Evolutionary conservation across 2,797 vertebrate genomes (phyloP), one percentile per base, ranked within the genome.

Genomic region (Amblyopsis hoosieri): DNA sequence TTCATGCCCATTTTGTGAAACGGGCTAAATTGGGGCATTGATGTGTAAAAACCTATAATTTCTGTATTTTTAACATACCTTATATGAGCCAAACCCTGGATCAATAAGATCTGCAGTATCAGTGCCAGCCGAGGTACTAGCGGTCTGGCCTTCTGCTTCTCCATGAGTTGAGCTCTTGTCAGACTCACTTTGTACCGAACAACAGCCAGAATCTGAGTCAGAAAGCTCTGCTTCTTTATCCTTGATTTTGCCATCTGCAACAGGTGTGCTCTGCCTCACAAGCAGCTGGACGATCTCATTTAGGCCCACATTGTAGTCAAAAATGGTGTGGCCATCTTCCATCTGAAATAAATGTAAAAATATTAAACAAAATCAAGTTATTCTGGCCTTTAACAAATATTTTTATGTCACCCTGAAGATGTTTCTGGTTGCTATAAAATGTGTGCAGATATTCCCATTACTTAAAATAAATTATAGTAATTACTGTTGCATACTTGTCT

Each of bases 241-340:
- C 85, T 93, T 95, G 65, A 66, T 71, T 58, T 73, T 90, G 9
- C 86, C 67, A 10, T 78, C 81, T 37, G 50, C 69, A 0, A 85
- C 57, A 0, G 94, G 75, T 11, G 59, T n/a, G 72, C 89, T 90
- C 80, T 96, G 96, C 52, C 97, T 92, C 1, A 97, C 94, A 57
- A 99, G 87, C 46, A 99, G 92, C 83, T 99, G 98, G 7, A 99
- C 97, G 0, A 97, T 99, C 54, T 99, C 97, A 0, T 99, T 99
- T 12, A 99, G 88, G 9, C 97, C 96, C 9, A 99, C 96, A 0
- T 90, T 98, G 54, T 99, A 99, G 71, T 99, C 98, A 0, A 99
- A 99, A 65, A 99, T 93, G 14, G 96, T 98, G 84, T 99, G 97
- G 1, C 96, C 96, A 0, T 99, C 95, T 70, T 98, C 98, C 98